Percentiles rank a stretch among this genome's conserved stretches.
Evolutionary conservation across 2,113 vertebrate species (phyloP).

Genomic region (Promerops cafer): DNA sequence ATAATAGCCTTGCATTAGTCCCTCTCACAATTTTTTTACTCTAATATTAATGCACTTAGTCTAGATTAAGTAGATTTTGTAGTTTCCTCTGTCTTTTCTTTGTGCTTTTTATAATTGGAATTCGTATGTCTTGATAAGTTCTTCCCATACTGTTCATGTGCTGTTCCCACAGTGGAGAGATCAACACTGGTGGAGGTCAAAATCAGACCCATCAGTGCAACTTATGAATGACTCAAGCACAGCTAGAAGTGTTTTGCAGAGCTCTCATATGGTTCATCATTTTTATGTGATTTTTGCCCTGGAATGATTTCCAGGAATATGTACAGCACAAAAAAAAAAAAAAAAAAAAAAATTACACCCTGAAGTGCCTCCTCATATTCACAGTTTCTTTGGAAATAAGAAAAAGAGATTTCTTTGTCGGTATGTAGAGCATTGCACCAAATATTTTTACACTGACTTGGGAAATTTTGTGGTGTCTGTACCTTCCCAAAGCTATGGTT

Average conservation of each 20-base stretch:
- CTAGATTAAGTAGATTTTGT: background rate
- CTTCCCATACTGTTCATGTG: background rate
- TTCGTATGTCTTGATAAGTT: background rate
- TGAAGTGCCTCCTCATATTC: background rate
- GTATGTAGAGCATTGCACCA: background rate
- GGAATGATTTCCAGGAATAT: background rate
- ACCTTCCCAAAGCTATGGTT: background rate
- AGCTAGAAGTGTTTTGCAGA: background rate
- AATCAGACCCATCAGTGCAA: background rate
- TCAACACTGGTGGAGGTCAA: background rate
- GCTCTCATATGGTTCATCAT: background rate
- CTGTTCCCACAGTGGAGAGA: background rate
- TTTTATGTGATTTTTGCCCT: background rate
- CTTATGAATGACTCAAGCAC: background rate
- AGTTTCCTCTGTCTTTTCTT: background rate
- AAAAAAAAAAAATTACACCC: fast-evolving
- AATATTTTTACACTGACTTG: background rate
- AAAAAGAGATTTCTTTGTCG: background rate
- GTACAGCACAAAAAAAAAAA: background rate
- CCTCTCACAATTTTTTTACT: background rate
- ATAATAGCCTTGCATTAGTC: background rate
- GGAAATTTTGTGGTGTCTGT: background rate
- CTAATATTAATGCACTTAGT: background rate
- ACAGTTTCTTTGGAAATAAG: background rate
- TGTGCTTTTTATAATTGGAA: background rate